Evolutionary conservation across 2,888 invertebrate genomes (phyloP).

Genomic region (Drosophila borealis): DNA sequence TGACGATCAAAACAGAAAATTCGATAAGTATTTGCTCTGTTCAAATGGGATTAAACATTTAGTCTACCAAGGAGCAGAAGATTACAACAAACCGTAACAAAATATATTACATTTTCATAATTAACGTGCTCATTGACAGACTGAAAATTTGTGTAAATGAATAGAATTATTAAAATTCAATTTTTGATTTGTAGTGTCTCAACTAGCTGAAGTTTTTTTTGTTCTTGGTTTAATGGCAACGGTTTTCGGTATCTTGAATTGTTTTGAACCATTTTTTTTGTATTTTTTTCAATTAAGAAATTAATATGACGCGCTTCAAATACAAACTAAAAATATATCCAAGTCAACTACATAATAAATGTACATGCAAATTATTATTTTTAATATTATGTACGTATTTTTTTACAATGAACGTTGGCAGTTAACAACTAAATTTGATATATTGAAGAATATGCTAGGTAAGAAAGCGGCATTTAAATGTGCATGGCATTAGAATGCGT

Average conservation of each 20-base stretch:
- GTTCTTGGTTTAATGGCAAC: slow-evolving; percentile 58
- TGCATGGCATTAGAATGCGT: slow-evolving; percentile 22
- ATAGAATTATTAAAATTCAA: slow-evolving; percentile 34
- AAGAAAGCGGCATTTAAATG: slow-evolving; percentile 27
- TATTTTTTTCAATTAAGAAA: slow-evolving; percentile 16
- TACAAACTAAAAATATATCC: slow-evolving; percentile 36
- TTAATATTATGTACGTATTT: slow-evolving; percentile 12
- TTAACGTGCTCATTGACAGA: slow-evolving; percentile 33
- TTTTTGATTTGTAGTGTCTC: slow-evolving; percentile 80
- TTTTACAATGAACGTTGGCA: slow-evolving; percentile 69
- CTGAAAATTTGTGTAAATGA: slow-evolving; percentile 11
- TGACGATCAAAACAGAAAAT: slow-evolving; percentile 9
- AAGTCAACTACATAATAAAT: slow-evolving; percentile 48
- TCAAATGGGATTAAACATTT: background rate
- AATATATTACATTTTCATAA: background rate
- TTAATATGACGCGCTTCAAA: slow-evolving; percentile 36
- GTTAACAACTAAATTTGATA: slow-evolving; percentile 32
- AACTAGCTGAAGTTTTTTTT: slow-evolving; percentile 76
- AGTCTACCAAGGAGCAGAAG: slow-evolving; percentile 34
- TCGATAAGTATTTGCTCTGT: slow-evolving; percentile 29
- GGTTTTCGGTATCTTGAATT: slow-evolving; percentile 19
- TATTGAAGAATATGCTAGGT: slow-evolving; percentile 14
- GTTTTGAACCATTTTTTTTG: slow-evolving; percentile 22
- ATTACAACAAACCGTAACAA: background rate
- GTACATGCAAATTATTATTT: slow-evolving; percentile 57